Evolutionary conservation across 2,113 vertebrate species (phyloP).

Genomic region (Leptobrachium ailaonicum): DNA sequence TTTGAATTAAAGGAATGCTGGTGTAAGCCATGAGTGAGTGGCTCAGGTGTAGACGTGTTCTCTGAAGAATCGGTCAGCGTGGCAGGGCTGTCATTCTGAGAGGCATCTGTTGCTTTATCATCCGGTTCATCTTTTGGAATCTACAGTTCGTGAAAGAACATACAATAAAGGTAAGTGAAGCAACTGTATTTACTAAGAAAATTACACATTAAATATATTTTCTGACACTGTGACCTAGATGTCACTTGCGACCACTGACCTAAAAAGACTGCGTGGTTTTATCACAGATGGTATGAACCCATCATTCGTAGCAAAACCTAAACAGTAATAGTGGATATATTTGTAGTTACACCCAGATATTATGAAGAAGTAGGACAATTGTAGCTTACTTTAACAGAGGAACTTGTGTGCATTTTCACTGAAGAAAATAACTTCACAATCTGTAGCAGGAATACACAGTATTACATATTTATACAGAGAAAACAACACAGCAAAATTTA

Average conservation of each 20-base stretch:
- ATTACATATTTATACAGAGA: no score
- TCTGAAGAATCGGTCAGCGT: conserved; percentile 14
- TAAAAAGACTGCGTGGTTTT: no score
- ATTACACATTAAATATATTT: neutral
- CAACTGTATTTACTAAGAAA: no score
- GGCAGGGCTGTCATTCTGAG: neutral
- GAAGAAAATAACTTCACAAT: conserved; percentile 71
- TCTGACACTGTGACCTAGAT: no score
- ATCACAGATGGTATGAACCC: no score
- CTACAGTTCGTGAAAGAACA: neutral
- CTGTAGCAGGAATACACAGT: conserved; percentile 62
- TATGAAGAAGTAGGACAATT: neutral
- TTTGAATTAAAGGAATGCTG: conserved; percentile 58
- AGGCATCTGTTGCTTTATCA: neutral
- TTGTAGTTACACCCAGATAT: neutral
- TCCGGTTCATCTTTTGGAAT: neutral
- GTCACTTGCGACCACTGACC: no score
- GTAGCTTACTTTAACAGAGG: neutral
- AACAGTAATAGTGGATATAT: no score
- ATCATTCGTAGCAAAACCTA: no score
- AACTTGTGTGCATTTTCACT: neutral
- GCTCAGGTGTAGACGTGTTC: conserved; percentile 18
- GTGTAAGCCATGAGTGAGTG: conserved; percentile 24
- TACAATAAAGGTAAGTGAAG: no score
- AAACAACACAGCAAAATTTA: no score